Percentiles rank a stretch among this genome's conserved stretches.
These are phyloP conservation scores for Melanostoma scalare DNA, from an alignment of 2,888 invertebrate species.

Conservation along the genomic window DNA sequence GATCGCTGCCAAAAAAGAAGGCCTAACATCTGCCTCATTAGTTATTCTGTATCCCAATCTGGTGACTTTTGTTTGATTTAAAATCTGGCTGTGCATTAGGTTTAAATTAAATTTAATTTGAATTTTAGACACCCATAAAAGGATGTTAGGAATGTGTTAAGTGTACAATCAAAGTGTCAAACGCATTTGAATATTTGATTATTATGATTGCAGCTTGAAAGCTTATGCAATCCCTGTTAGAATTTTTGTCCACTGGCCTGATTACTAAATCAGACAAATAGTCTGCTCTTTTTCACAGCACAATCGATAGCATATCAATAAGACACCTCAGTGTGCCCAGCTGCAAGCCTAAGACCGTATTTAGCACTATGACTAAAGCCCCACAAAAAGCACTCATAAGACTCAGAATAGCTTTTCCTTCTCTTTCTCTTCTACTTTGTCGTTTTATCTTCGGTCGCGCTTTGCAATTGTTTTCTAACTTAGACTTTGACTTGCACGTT, in stretches of 20 bases:
- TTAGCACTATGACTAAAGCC: background rate
- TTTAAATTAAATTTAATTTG: background rate
- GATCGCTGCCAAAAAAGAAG: background rate
- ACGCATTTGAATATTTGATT: no score
- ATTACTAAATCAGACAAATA: background rate
- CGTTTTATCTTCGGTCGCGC: slow-evolving; percentile 40
- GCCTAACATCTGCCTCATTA: background rate
- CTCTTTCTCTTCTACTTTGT: slow-evolving; percentile 2
- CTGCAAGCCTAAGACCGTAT: background rate
- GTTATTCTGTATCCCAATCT: slow-evolving; percentile 5
- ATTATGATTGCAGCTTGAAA: background rate
- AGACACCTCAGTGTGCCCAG: slow-evolving; percentile 9
- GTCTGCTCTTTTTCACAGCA: background rate
- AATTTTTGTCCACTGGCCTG: background rate
- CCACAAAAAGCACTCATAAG: slow-evolving; percentile 11
- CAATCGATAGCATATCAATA: slow-evolving; percentile 6
- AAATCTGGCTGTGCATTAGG: background rate
- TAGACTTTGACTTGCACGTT: slow-evolving; percentile 49
- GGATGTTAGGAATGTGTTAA: no score
- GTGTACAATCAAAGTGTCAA: background rate
- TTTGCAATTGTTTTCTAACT: slow-evolving; percentile 30
- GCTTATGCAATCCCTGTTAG: slow-evolving; percentile 16
- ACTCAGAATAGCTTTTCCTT: slow-evolving; percentile 32
- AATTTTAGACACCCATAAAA: background rate
- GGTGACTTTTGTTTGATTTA: slow-evolving; percentile 2